A percentile compares a stretch with the other conserved stretches of the same genome.
Conservation (phyloP, 2,888 invertebrate species). For the Epinotia brunnichana region DNA sequence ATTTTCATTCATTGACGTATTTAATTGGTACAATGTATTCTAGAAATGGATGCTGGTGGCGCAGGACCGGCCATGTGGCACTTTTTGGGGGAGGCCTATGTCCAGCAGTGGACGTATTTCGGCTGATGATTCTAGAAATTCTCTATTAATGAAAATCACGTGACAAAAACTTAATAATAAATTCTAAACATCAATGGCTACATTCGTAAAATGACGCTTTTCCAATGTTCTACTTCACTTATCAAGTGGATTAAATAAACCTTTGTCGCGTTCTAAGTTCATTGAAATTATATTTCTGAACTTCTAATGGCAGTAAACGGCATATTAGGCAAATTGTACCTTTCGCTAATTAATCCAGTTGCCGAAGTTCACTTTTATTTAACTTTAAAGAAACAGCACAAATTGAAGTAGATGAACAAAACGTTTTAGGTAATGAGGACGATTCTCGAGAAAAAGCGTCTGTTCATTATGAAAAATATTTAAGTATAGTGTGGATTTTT, state of each 20-base stretch:
- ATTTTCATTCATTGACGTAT: too few species aligned
- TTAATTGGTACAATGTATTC: neutral
- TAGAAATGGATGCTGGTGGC: too few species aligned
- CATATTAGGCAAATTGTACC: constrained; percentile 37
- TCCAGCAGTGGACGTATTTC: too few species aligned
- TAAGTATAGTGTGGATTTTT: too few species aligned
- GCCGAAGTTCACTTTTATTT: constrained; percentile 14
- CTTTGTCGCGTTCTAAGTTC: constrained; percentile 4
- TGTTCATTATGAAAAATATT: too few species aligned
- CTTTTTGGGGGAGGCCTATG: too few species aligned
- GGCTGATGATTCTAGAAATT: too few species aligned
- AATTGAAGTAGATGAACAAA: constrained; percentile 11
- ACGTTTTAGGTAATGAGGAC: neutral
- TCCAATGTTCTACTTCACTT: neutral
- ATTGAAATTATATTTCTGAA: constrained; percentile 15
- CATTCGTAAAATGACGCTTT: constrained; percentile 1
- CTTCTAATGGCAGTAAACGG: constrained; percentile 10
- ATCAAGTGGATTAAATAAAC: neutral
- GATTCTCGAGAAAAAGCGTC: neutral
- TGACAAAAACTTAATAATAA: neutral
- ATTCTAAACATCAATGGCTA: neutral
- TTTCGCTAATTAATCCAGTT: constrained; percentile 36
- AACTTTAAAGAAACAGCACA: neutral
- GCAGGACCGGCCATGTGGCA: too few species aligned
- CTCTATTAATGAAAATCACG: neutral